phyloP scores from a whole-genome alignment of 2,888 invertebrate genomes.

The Asteroscopus sphinx region DNA sequence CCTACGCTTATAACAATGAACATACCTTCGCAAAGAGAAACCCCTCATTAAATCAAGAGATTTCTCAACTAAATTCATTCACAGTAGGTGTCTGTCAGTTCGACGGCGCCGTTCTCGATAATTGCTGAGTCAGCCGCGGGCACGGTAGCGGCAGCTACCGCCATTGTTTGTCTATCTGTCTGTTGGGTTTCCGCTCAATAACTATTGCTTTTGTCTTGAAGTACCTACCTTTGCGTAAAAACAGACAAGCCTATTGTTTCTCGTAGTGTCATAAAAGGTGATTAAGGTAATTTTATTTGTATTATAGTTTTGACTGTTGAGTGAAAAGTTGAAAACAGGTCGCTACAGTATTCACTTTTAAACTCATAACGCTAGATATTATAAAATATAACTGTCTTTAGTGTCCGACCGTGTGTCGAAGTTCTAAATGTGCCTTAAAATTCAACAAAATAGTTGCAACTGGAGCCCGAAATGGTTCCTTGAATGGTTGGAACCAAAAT shows the following conservation, averaged over 20 bases:
- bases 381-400: no score
- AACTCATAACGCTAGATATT: no score
- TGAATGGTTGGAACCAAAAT: no score
- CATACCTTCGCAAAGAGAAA: slow-evolving; percentile 23
- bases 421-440: no score
- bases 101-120: slow-evolving; percentile 47
- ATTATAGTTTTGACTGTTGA: background rate
- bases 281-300: slow-evolving; percentile 17
- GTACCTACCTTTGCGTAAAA: slow-evolving; percentile 20
- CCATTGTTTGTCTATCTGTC: slow-evolving; percentile 50
- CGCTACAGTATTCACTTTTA: no score
- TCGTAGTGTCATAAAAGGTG: slow-evolving; percentile 27
- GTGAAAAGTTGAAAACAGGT: background rate
- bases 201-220: slow-evolving; percentile 43
- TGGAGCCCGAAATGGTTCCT: slow-evolving; percentile 22
- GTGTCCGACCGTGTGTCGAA: no score
- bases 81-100: slow-evolving; percentile 41
- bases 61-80: slow-evolving; percentile 31
- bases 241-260: slow-evolving; percentile 34
- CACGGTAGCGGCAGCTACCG: slow-evolving; percentile 43
- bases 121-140: slow-evolving; percentile 58
- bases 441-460: no score
- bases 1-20: slow-evolving; percentile 8
- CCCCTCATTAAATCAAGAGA: slow-evolving; percentile 41
- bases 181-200: slow-evolving; percentile 44